phyloP scores from a whole-genome alignment of 2,888 invertebrate genomes.

The Galeopsomyia nigrocyanea region DNA sequence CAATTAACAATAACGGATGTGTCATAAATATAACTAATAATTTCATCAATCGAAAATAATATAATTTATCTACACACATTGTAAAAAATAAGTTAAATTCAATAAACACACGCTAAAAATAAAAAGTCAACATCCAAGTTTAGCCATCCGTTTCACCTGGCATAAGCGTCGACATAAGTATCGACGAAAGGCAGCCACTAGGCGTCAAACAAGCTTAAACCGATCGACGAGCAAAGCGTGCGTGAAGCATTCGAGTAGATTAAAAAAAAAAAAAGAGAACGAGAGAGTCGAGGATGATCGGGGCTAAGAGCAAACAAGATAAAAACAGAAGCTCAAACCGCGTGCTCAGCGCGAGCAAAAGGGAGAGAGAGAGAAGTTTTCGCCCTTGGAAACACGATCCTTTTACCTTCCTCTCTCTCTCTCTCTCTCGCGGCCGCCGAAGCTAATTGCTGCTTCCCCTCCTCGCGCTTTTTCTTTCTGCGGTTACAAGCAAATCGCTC shows the following conservation, averaged over 20 bases:
- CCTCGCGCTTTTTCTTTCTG: no score
- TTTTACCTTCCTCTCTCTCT: no score
- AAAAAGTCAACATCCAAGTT: background rate
- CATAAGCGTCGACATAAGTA: no score
- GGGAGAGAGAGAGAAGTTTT: background rate
- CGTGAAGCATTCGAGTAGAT: constrained; percentile 16
- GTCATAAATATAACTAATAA: no score
- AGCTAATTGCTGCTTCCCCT: constrained; percentile 39
- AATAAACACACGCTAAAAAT: background rate
- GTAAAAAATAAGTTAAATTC: background rate
- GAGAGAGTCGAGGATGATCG: background rate
- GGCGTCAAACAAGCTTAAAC: background rate
- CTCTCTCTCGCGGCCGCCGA: constrained; percentile 9
- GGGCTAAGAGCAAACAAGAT: constrained; percentile 1
- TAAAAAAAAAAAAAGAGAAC: background rate
- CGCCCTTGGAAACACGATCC: constrained; percentile 37
- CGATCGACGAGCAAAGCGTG: background rate
- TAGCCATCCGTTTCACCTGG: background rate
- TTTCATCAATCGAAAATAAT: no score
- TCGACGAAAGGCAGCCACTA: no score
- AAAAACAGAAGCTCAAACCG: no score
- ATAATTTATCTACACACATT: no score
- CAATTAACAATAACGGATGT: no score
- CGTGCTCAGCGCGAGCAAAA: background rate
- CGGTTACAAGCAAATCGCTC: constrained; percentile 15